A percentile compares a stretch with the other conserved stretches of the same genome.
Conservation (phyloP, 2,113 vertebrate genomes). For the Verasper variegatus region DNA sequence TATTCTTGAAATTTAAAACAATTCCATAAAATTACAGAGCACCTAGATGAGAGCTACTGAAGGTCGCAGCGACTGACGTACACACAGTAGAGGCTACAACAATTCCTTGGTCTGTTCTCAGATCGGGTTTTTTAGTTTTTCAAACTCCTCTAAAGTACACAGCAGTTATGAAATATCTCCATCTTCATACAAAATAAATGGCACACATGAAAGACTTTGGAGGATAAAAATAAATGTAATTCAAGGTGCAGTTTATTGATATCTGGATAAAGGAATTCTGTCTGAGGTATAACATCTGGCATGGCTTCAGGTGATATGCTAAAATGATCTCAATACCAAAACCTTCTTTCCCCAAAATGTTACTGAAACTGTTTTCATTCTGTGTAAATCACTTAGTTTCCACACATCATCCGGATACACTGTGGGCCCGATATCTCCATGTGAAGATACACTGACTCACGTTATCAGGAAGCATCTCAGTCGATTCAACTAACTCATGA, state of each 20-base stretch:
- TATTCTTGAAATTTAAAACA: slow-evolving; percentile 78
- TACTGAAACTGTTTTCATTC: slow-evolving; percentile 8
- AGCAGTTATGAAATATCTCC: slow-evolving; percentile 26
- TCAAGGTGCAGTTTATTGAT: slow-evolving; percentile 45
- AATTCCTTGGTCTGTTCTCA: slow-evolving; percentile 26
- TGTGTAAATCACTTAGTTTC: neutral
- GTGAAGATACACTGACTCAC: slow-evolving; percentile 51
- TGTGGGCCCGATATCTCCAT: slow-evolving; percentile 1
- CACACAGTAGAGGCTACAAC: slow-evolving; percentile 41
- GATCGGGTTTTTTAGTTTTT: neutral
- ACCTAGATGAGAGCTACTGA: slow-evolving; percentile 53
- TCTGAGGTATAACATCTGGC: slow-evolving; percentile 63
- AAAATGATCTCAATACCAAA: slow-evolving; percentile 33
- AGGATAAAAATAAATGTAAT: slow-evolving; percentile 44
- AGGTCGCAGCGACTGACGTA: slow-evolving; percentile 22
- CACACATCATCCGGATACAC: neutral
- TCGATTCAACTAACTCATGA: slow-evolving; percentile 42
- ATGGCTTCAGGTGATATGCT: slow-evolving; percentile 53
- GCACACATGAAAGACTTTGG: slow-evolving; percentile 46
- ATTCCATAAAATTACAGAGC: slow-evolving; percentile 70
- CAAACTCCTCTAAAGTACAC: slow-evolving; percentile 27
- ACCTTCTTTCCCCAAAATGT: slow-evolving; percentile 19
- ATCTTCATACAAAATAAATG: slow-evolving; percentile 62
- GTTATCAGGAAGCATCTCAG: slow-evolving; percentile 27
- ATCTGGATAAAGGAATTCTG: slow-evolving; percentile 31